A percentile compares a stretch with the other conserved stretches of the same genome.
phyloP scores from a whole-genome alignment of 2,888 invertebrate species.

The Itoplectis maculator region DNA sequence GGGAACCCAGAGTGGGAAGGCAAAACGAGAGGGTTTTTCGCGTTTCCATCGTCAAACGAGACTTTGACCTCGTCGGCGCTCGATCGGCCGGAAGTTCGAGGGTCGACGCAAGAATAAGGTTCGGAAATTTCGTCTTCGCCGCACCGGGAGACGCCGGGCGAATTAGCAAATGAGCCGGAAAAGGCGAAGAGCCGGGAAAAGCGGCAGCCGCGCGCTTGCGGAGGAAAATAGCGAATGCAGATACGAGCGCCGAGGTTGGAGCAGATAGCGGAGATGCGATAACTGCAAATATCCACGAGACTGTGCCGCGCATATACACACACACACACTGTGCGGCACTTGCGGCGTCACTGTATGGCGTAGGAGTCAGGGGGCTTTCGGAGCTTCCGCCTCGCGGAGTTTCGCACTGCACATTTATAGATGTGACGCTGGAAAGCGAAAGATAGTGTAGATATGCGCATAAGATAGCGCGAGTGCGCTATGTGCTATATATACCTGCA shows the following conservation, averaged over 20 bases:
- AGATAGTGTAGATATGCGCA: constrained; percentile 48
- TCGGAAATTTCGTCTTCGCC: not conserved
- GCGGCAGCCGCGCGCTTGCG: no score
- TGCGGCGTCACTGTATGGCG: not conserved
- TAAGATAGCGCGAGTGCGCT: not conserved
- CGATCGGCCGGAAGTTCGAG: no score
- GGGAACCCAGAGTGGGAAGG: no score
- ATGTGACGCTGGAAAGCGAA: constrained; percentile 43
- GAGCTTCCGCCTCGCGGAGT: constrained; percentile 52
- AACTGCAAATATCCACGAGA: constrained; percentile 57
- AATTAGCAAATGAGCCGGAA: constrained; percentile 57
- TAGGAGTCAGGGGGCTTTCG: constrained; percentile 5
- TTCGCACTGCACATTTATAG: constrained; percentile 54
- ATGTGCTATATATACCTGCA: constrained; percentile 4
- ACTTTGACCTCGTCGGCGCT: no score
- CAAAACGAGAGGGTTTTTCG: no score
- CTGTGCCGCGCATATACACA: constrained; percentile 29
- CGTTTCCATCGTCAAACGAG: no score
- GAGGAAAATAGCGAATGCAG: constrained; percentile 27
- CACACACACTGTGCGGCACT: no score
- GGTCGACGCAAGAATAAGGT: not conserved
- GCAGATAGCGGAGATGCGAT: constrained; percentile 47
- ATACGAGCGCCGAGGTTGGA: constrained; percentile 1
- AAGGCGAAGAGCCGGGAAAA: not conserved
- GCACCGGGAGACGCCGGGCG: not conserved